These are phyloP conservation scores for Drosophila parabipectinata DNA, from an alignment of 1,140 invertebrate genomes.

Conservation along the genomic window DNA sequence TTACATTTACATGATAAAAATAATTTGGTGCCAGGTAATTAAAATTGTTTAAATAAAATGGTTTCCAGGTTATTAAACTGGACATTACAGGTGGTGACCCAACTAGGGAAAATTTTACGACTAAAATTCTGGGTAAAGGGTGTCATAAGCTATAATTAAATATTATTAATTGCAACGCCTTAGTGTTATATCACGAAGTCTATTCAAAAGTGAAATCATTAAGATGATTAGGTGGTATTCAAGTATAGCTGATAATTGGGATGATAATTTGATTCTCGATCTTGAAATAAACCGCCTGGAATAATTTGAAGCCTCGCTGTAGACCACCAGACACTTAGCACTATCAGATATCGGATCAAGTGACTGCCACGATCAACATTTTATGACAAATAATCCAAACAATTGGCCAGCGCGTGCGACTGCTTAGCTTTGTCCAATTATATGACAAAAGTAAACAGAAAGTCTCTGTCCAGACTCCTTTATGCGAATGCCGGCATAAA, in stretches of 20 bases:
- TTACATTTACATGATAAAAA: neutral
- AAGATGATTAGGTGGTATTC: neutral
- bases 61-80: conserved; percentile 7
- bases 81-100: neutral
- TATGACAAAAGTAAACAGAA: conserved; percentile 29
- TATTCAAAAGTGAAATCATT: neutral
- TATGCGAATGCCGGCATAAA: conserved; percentile 13
- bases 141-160: too few relatives aligned
- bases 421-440: conserved; percentile 28
- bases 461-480: neutral
- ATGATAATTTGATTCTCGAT: neutral
- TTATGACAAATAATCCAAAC: conserved; percentile 46
- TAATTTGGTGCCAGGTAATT: neutral
- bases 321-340: conserved; percentile 45
- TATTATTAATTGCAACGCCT: neutral
- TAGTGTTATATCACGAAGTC: neutral
- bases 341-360: conserved; percentile 49
- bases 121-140: neutral
- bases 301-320: neutral
- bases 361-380: conserved; percentile 43
- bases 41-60: neutral
- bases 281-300: conserved; percentile 1
- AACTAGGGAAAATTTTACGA: conserved; percentile 1
- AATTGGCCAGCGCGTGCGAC: conserved; percentile 39
- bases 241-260: neutral